Base-by-base conservation (phyloP, 2,888 invertebrate species). In the Listrodromus nycthemerus region DNA sequence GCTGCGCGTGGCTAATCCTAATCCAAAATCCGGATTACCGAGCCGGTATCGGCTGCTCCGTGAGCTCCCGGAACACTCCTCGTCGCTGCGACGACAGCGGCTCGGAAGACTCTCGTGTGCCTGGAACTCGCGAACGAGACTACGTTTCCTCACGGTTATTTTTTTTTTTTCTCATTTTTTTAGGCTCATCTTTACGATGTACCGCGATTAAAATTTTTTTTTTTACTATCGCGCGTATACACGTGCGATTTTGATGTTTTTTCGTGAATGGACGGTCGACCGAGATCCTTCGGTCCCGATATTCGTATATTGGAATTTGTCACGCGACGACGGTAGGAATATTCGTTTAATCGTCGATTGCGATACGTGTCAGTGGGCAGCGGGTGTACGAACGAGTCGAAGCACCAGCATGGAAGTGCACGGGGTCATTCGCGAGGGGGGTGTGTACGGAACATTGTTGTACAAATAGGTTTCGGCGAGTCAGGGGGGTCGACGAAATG, bases 391-490 rank as follows among this genome's bases (percentile, higher is more conserved):
- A 58, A 8, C 55, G 61, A 16, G 30, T 16, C 16, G 41, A 3
- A 45, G 16, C 16, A n/a, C 16, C 61, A 27, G 16, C 27, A 6
- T 16, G 65, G 30, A 7, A 24, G 27, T 55, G 48, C 27, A 30
- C 37, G 8, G 90, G 90, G 90, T 91, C 92, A 93, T 92, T 93
- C 91, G 37, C 1, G 37, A 8, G 33, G 1, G 7, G 92, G 90
- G 91, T 91, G 91, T 93, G 92, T 92, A 91, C 61, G 88, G 89
- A 87, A 92, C 91, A 93, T 93, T 93, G 93, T 93, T 93, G 93
- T 92, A 93, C 93, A 93, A 93, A 93, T 93, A 93, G 93, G 93
- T 93, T 93, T 93, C 52, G 93, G 93, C 91, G 91, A 93, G 93
- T 93, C 93, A 93, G 93, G 93, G 93, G 93, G 93, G 92, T 93